Evolutionary conservation across 2,888 invertebrate species (phyloP), one percentile per base, ranked within the genome.

Genomic region (Eupithecia exiguata): DNA sequence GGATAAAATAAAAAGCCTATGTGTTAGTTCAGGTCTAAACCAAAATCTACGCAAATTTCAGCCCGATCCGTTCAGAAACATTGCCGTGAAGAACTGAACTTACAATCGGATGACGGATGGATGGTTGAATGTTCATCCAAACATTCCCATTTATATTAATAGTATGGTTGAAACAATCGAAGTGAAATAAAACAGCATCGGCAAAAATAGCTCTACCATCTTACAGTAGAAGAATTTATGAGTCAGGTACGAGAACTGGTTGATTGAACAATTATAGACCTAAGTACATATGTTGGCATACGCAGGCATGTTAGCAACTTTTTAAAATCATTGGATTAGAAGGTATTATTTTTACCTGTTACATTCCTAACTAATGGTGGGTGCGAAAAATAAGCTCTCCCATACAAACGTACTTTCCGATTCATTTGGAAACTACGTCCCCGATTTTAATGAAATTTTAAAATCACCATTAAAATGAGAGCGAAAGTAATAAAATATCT

Each of bases 101-200:
- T 30, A 30, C 30, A 30, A 30, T 30, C 1, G 30, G 30, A 30
- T 30, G 30, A 30, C 30, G 30, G 30, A 4, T 30, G 30, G 30
- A 30, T 30, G 30, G 30, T 30, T 30, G 2, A 30, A 30, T 12
- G 10, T 21, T 21, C 21, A 53, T 12, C 53, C n/a, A 53, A 53
- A 53, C 53, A 53, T 10, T 53, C 53, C 5, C 53, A 61, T 30
- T 9, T 46, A 6, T 46, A n/a, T n/a, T n/a, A 18, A 1, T 46
- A 46, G 5, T 18, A 6, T 46, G 46, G n/a, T 46, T 25, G 25
- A 49, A 49, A 63, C 35, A 9, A 63, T 35, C 16, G 10, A 36
- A 21, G 63, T 65, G 62, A 70, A 63, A 65, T 16, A 70, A 70
- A 70, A 65, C 46, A 70, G 70, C 35, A 36, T 36, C 21, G 36